Base-by-base conservation (phyloP, 2,888 invertebrate species). In the Melinaea menophilus region DNA sequence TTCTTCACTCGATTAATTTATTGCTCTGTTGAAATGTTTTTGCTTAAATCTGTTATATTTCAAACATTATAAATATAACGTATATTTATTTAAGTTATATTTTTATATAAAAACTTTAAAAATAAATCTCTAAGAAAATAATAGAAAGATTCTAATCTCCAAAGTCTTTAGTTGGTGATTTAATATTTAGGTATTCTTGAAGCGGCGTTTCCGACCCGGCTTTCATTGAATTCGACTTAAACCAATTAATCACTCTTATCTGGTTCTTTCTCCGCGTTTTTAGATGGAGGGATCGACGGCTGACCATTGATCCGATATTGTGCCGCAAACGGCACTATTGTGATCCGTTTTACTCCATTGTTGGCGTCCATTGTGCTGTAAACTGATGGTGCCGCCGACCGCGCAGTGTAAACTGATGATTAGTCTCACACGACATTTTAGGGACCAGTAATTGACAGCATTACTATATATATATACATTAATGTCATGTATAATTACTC, bases 171-270 rank as follows among this genome's bases (percentile, higher is more conserved):
- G 5, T 22, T 7, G 5, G 3, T 31, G 2, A 51, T 51, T 22
- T 55, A 62, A 61, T 58, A 58, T 47, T 61, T 51, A 31, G 56
- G 59, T 46, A 62, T 58, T 68, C 61, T 63, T 62, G 63, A 63
- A 66, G 61, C 59, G 59, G 71, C 77, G 73, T 79, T 80, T 75
- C 22, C 81, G 75, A 74, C 70, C 69, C 74, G 73, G 77, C 79
- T 84, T 87, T 84, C 87, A 90, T 89, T 90, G 90, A 90, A 88
- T 84, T 83, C 83, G 79, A 80, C 84, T 89, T 86, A 83, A 84
- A 81, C 82, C 90, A 86, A 90, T 90, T 90, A 90, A 90, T 90
- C 90, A 90, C 86, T 81, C 85, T 88, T 90, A 90, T 90, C 90
- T 82, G 85, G 78, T 78, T 79, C 81, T 84, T 84, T 84, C 84